A percentile compares a stretch with the other conserved stretches of the same genome.
Evolutionary conservation across 1,140 invertebrate genomes (phyloP).

Genomic region (Drosophila malerkotliana): DNA sequence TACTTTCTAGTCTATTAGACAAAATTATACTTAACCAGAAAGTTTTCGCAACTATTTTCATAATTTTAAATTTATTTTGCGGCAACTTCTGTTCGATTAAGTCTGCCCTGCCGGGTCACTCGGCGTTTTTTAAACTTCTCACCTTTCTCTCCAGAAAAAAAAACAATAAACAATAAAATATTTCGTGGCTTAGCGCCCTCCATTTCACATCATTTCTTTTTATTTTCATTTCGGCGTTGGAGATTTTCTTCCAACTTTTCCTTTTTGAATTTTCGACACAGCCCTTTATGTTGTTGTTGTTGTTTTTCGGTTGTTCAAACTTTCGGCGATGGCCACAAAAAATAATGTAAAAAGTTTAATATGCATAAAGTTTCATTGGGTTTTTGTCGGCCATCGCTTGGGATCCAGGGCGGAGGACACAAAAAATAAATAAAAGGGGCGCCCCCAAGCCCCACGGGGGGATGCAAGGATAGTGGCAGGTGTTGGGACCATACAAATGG

Average conservation of each 20-base stretch:
- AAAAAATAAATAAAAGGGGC: slow-evolving; percentile 2
- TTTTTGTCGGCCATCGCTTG: slow-evolving; percentile 54
- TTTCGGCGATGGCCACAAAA: slow-evolving; percentile 70
- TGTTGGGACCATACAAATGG: slow-evolving; percentile 72
- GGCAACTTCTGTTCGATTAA: slow-evolving; percentile 24
- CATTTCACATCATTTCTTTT: slow-evolving; percentile 49
- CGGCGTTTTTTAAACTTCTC: slow-evolving; percentile 21
- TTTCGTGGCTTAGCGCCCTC: slow-evolving; percentile 48
- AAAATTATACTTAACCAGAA: neutral
- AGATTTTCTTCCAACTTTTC: slow-evolving; percentile 17
- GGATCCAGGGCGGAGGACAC: slow-evolving; percentile 25
- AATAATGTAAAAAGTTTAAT: slow-evolving; percentile 80
- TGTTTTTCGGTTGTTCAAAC: slow-evolving; percentile 48
- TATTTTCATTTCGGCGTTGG: slow-evolving; percentile 9
- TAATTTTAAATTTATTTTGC: slow-evolving; percentile 32
- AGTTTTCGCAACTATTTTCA: slow-evolving; percentile 22
- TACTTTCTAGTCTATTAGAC: neutral
- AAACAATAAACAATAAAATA: slow-evolving; percentile 41
- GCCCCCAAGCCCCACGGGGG: neutral
- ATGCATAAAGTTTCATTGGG: slow-evolving; percentile 79
- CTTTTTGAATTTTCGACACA: neutral
- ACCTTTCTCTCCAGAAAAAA: slow-evolving; percentile 27
- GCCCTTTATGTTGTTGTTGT: slow-evolving; percentile 17
- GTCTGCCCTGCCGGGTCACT: neutral
- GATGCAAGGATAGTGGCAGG: slow-evolving; percentile 33